Evolutionary conservation across 2,888 invertebrate genomes (phyloP), one percentile per base, ranked within the genome.

Genomic region (Coelinius sp.): DNA sequence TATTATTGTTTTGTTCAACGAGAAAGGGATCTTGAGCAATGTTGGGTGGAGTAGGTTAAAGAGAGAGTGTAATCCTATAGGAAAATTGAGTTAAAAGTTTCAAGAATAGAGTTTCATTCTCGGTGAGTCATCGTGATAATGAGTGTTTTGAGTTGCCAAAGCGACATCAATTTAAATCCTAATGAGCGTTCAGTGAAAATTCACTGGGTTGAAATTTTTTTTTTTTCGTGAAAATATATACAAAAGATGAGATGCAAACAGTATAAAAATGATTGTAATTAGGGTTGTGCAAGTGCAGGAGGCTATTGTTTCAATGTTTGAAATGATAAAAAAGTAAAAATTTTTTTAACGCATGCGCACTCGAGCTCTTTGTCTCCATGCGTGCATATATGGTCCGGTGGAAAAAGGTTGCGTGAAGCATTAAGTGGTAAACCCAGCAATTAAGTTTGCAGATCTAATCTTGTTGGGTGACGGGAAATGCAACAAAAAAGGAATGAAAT

Each of bases 31-130:
- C n/a, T n/a, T 8, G 53, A 63, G 31, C 17, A n/a, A 59, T 10
- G n/a, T 31, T 2, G 25, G n/a, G 25, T 53, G 12, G 24, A 17
- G 2, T n/a, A 27, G 53, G 53, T 24, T 24, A 27, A 27, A 8
- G 17, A 17, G 31, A 31, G 17, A 17, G 31, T 31, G 4, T 49
- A 59, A 35, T 59, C 8, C 22, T 41, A 22, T 63, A 44, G 17
- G 41, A 69, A 56, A 65, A 70, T 56, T 70, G 56, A 41, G 41
- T 70, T 56, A 56, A 70, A 52, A 70, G 24, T 65, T 70, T 41
- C 12, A 27, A n/a, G 14, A 64, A 41, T 24, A 38, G 24, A 63
- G 70, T 70, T 70, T 65, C 70, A 70, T 70, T 52, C 64, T 64
- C 41, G 64, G 70, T 53, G 53, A 49, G 53, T 70, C 70, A 31